These are phyloP conservation scores for Drosophila willistoni DNA, from an alignment of 1,140 invertebrate genomes.

Conservation along the genomic window DNA sequence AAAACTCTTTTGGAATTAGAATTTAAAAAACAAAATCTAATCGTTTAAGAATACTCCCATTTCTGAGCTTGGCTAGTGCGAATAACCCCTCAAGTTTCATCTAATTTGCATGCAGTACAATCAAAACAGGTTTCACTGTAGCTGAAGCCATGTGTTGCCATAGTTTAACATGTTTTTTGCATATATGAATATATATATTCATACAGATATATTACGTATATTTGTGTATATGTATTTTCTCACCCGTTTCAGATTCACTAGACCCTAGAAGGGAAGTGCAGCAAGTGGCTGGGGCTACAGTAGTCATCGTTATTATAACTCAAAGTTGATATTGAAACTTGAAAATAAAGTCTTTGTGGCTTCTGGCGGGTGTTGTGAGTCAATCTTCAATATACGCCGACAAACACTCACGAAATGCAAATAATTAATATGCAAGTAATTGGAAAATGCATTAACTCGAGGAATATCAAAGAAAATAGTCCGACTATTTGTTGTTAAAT, in stretches of 20 bases:
- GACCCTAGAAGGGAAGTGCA: conserved; percentile 13
- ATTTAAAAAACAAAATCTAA: too few species aligned
- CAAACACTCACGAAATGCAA: conserved; percentile 26
- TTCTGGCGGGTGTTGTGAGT: too few species aligned
- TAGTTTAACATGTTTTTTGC: not conserved
- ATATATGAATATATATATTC: not conserved
- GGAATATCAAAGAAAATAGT: conserved; percentile 17
- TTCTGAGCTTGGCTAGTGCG: too few species aligned
- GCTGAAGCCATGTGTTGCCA: not conserved
- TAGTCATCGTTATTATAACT: not conserved
- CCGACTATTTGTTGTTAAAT: conserved; percentile 37
- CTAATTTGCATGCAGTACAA: conserved; percentile 1
- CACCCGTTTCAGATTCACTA: conserved; percentile 32
- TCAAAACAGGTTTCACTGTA: conserved; percentile 4
- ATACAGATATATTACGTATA: not conserved
- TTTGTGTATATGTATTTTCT: conserved; percentile 27
- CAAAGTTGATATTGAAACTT: conserved; percentile 9
- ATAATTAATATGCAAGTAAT: conserved; percentile 30
- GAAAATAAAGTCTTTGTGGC: not conserved
- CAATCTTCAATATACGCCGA: not conserved
- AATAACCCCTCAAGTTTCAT: not conserved
- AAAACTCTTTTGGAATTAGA: too few species aligned
- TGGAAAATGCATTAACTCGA: conserved; percentile 5
- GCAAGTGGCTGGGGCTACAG: conserved; percentile 12
- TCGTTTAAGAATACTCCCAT: too few species aligned